Evolutionary conservation across 2,888 invertebrate genomes (phyloP), one percentile per base, ranked within the genome.

Genomic region (Leucozona laternaria): DNA sequence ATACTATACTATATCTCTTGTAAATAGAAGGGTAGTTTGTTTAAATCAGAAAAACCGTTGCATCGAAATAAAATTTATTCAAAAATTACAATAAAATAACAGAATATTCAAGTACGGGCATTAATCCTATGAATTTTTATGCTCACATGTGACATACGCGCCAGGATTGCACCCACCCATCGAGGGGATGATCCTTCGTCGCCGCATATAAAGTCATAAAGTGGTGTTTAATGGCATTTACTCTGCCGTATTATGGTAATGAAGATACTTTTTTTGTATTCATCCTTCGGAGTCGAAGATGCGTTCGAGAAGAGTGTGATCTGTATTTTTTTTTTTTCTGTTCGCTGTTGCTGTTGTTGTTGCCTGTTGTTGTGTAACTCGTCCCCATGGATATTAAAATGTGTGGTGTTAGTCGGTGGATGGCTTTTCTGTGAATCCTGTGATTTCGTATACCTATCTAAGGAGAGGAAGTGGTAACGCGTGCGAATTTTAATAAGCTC

Each of bases 141-240:
- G 68, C 73, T 77, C 68, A 37, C 68, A 62, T 86, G 82, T 82
- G 73, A 78, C 78, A 86, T 78, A 72, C 85, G 77, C 66, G 84
- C 34, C 72, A 70, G 55, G 53, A 70, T 50, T 84, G 57, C 31
- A 71, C 62, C 48, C 22, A 62, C 48, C 25, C 70, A 64, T 28
- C 62, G 40, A 58, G 82, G 81, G 86, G 86, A 82, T 86, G 86
- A 82, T 82, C 86, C 86, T 86, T 82, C 43, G 75, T 73, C 62
- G 73, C 78, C 86, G 71, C 82, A 89, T 90, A 89, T 89, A 89
- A 90, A 91, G 91, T 91, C 91, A 91, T 91, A 91, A 91, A 91
- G 91, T 91, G 91, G 91, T 91, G 91, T 91, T 91, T 91, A 91
- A 91, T 91, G 91, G 91, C 89, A 91, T 91, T 91, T 91, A 91